Base-by-base conservation (phyloP, 2,888 invertebrate genomes). In the Drosophila borborema region DNA sequence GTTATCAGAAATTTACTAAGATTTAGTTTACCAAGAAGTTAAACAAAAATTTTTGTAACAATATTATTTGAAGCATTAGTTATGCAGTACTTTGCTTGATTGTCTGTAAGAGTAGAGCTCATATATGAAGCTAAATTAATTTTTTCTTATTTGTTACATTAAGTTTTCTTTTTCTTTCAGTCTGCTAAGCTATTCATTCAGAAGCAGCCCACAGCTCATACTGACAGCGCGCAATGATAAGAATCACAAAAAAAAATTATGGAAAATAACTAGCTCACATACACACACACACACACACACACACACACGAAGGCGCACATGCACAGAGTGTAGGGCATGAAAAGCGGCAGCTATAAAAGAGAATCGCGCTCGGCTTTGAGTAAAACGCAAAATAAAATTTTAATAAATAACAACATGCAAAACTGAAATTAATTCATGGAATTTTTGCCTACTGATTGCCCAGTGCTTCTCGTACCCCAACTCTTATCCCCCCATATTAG, bases 341-440 rank as follows among this genome's bases (percentile, higher is more conserved):
- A 74, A 40, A 77, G 86, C 86, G 89, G 86, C 89, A 72, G 82
- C 85, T 61, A 69, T 87, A 20, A 87, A 84, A 87, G 85, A 72
- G 80, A 82, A 82, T 64, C 55, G 46, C 62, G 55, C 43, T 49
- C 59, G 49, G 58, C 58, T 62, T 61, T 48, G 55, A 56, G 48
- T 60, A 64, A 73, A 80, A 81, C 77, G 74, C 68, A 65, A 82
- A 82, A 74, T 71, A 72, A 61, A 88, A 88, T 90, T 86, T 91
- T 90, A 91, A 90, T 91, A 90, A 91, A 92, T 86, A 84, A 90
- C 89, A 90, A 92, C 92, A 92, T 92, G 92, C 92, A 92, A 92
- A 92, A 92, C 92, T 91, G 89, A 92, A 92, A 92, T 92, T 92
- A 92, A 92, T 92, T 92, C 91, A 90, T 78, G 85, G 91, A 91